Evolutionary conservation across 1,140 invertebrate genomes (phyloP), one percentile per base, ranked within the genome.

Genomic region (Diachasma alloeum): DNA sequence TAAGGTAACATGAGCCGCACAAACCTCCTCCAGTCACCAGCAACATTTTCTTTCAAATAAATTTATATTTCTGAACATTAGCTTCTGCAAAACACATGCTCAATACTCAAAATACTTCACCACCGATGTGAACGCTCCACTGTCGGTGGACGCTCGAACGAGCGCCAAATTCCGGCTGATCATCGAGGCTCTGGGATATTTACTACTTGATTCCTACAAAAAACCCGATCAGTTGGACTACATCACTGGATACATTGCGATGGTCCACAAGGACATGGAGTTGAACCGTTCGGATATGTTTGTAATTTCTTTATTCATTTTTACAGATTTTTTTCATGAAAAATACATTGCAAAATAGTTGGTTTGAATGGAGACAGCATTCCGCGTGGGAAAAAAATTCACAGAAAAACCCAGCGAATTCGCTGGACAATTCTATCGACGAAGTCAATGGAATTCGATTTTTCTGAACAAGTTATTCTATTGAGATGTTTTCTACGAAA

Each of bases 251-350:
- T 85, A 85, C 36, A 46, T 85, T 24, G 85, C 83, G 11, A 84
- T 86, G 83, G 63, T 82, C 31, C 85, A 86, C 75, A 86, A 86
- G 77, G 83, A 86, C 24, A 85, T 86, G 84, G 67, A 69, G 48
- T 72, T 86, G 5, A 19, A 36, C 0, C 67, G 78, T 44, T 17
- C 77, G 37, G 85, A 86, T 77, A 76, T 85, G 56, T 31, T 31
- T 13, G 84, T 84, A 82, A 53, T 71, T 77, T 63, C 17, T 37
- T 74, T 46, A 75, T 74, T 74, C 48, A 68, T 22, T 78, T 63
- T 73, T 26, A 75, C 36, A 48, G 72, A 24, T 26, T 67, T 46
- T 66, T 53, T 78, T 15, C 15, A 68, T 46, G 56, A 19, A 73
- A 26, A 70, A 44, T 56, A 56, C 46, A 5, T 36, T 15, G 48